Evolutionary conservation across 2,797 vertebrate species (phyloP).

Genomic region (Spinus pinus): DNA sequence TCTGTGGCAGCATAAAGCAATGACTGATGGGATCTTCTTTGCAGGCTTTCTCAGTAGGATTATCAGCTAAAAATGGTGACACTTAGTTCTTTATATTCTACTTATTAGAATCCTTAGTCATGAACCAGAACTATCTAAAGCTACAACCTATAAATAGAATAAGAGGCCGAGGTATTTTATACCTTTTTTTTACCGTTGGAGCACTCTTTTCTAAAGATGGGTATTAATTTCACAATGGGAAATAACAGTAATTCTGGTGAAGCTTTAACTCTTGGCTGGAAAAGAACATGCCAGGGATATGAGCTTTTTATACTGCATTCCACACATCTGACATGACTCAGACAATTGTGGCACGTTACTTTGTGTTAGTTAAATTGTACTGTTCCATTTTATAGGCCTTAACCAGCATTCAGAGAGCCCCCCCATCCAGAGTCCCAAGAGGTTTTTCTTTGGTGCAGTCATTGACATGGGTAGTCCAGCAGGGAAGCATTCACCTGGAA

Average conservation of each 20-base stretch:
- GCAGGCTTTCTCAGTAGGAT: slow-evolving; percentile 30
- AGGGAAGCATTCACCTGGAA: slow-evolving; percentile 28
- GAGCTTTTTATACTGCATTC: neutral
- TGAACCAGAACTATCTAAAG: slow-evolving; percentile 25
- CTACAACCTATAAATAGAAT: slow-evolving; percentile 17
- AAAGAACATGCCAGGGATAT: neutral
- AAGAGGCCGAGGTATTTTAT: neutral
- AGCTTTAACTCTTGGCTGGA: neutral
- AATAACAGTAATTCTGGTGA: neutral
- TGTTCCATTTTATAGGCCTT: slow-evolving; percentile 27
- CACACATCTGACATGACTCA: neutral
- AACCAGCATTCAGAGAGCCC: slow-evolving; percentile 32
- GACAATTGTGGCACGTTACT: neutral
- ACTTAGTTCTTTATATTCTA: slow-evolving; percentile 5
- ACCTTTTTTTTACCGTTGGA: neutral
- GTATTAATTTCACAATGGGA: neutral
- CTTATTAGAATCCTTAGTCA: slow-evolving; percentile 23
- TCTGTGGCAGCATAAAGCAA: slow-evolving; percentile 21
- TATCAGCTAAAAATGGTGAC: slow-evolving; percentile 29
- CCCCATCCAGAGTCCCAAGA: slow-evolving; percentile 82
- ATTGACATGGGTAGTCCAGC: slow-evolving; percentile 60
- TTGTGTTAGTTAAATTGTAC: neutral
- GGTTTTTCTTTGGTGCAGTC: slow-evolving; percentile 89
- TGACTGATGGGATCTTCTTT: slow-evolving; percentile 50
- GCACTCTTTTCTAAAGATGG: neutral